Conservation (phyloP, 1,140 invertebrate species). For the Myzus persicae region DNA sequence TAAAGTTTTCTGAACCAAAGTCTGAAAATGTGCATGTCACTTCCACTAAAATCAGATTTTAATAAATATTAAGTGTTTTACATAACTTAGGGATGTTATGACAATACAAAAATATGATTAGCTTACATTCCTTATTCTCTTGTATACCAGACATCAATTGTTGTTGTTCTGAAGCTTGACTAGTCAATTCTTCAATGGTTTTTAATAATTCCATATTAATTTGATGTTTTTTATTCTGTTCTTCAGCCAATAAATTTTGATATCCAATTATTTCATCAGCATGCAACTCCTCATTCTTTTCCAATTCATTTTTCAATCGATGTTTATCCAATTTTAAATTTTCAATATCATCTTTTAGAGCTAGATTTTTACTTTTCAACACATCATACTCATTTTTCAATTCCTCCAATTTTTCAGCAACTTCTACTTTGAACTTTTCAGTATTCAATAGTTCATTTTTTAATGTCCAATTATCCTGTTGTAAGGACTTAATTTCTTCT, state of each 20-base stretch:
- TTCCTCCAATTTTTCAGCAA: constrained; percentile 9
- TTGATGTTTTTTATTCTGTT: constrained; percentile 47
- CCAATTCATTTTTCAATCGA: constrained; percentile 29
- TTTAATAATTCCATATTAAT: constrained; percentile 43
- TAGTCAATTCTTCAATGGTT: constrained; percentile 42
- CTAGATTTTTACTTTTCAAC: constrained; percentile 40
- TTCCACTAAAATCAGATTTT: constrained; percentile 11
- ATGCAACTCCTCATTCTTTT: constrained; percentile 40
- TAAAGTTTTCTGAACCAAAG: not conserved
- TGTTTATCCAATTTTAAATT: constrained; percentile 47
- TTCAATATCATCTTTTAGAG: constrained; percentile 23
- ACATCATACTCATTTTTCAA: constrained; percentile 39
- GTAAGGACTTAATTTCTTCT: constrained; percentile 23
- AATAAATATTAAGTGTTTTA: not conserved
- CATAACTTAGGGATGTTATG: not conserved
- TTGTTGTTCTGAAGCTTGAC: constrained; percentile 21
- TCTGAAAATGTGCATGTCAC: constrained; percentile 30
- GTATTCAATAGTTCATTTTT: constrained; percentile 41
- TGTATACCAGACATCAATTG: constrained; percentile 9
- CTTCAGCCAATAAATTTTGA: constrained; percentile 35
- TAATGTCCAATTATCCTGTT: constrained; percentile 46
- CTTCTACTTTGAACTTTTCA: constrained; percentile 42
- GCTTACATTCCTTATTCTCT: constrained; percentile 53
- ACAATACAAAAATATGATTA: not conserved
- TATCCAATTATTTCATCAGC: not conserved